A percentile compares a stretch with the other conserved stretches of the same genome.
Evolutionary conservation across 1,140 invertebrate genomes (phyloP).

Genomic region (Cherax destructor): DNA sequence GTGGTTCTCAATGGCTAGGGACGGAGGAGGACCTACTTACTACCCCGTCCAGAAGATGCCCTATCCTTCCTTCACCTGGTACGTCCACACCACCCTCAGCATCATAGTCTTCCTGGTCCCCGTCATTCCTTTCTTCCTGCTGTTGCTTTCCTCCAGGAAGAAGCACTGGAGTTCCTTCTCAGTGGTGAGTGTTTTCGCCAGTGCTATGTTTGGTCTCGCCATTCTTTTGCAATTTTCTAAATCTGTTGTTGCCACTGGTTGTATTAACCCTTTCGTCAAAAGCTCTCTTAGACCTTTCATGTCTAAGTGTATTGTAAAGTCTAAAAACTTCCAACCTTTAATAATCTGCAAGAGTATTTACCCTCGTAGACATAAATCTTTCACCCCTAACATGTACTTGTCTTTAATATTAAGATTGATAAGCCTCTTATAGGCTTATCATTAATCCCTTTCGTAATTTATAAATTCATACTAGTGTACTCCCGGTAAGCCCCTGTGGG

Average conservation of each 20-base stretch:
- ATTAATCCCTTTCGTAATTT: no score
- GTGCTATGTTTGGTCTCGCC: background rate
- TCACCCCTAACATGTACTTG: no score
- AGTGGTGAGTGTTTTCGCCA: slow-evolving; percentile 15
- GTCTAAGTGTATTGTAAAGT: no score
- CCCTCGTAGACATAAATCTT: no score
- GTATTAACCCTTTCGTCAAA: background rate
- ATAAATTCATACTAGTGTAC: no score
- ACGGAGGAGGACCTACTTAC: slow-evolving; percentile 24
- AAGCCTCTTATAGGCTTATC: no score
- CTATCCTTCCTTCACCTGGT: slow-evolving; percentile 17
- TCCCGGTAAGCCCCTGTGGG: no score
- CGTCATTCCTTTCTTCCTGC: background rate
- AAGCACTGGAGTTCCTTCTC: slow-evolving; percentile 18
- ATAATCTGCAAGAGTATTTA: no score
- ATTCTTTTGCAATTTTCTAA: background rate
- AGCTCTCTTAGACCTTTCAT: no score
- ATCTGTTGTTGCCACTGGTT: background rate
- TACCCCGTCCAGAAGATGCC: background rate
- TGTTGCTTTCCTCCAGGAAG: slow-evolving; percentile 13
- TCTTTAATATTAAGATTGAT: no score
- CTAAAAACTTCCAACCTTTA: no score
- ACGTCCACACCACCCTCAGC: slow-evolving; percentile 6
- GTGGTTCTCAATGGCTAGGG: slow-evolving; percentile 32
- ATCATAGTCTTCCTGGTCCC: slow-evolving; percentile 16